These are phyloP conservation scores for Drosophila pseudoobscura DNA, from an alignment of 1,140 invertebrate genomes.

Conservation along the genomic window DNA sequence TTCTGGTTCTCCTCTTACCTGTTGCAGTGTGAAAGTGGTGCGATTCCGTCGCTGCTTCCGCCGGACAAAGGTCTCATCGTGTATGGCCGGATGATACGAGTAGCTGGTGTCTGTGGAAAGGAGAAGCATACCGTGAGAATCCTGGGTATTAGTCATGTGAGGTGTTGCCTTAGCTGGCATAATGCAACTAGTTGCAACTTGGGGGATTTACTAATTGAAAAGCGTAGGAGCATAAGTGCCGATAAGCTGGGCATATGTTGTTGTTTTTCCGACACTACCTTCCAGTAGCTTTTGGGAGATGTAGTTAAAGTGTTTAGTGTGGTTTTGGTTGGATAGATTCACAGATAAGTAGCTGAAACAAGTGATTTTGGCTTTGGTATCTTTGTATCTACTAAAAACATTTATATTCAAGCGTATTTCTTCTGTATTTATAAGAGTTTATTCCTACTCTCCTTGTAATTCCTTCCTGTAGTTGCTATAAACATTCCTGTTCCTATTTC, in stretches of 20 bases:
- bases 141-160: constrained; percentile 32
- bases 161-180: constrained; percentile 70
- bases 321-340: constrained; percentile 1
- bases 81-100: constrained; percentile 95
- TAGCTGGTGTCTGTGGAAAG: constrained; percentile 91
- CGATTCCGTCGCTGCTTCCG: constrained; percentile 97
- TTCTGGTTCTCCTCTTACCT: constrained; percentile 85
- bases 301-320: constrained; percentile 16
- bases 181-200: constrained; percentile 51
- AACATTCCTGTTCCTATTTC: no score
- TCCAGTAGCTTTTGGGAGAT: no score
- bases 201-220: constrained; percentile 12
- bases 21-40: constrained; percentile 98
- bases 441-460: no score
- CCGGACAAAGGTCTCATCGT: constrained; percentile 98
- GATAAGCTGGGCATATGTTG: constrained; percentile 55
- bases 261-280: background rate
- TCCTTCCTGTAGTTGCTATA: no score
- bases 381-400: no score
- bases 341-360: no score
- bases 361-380: background rate
- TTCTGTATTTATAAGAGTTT: no score
- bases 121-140: constrained; percentile 19
- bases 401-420: no score
- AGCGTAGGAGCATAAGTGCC: constrained; percentile 49